These are phyloP conservation scores for Nibea albiflora DNA, from an alignment of 2,113 vertebrate species.

Conservation along the genomic window DNA sequence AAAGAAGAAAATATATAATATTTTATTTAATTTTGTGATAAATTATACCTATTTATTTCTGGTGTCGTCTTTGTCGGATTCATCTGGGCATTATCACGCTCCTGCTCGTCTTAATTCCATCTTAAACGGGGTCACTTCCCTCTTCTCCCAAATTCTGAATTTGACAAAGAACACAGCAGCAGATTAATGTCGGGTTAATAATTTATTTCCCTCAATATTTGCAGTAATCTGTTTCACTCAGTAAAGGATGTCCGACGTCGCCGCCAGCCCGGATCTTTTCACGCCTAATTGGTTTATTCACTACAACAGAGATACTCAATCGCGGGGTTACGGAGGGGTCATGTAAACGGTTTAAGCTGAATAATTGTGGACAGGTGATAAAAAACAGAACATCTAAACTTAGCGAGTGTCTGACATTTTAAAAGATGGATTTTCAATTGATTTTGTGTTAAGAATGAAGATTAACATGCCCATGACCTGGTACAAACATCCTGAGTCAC, in stretches of 20 bases:
- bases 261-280: constrained; percentile 30
- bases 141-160: background rate
- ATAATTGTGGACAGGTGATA: background rate
- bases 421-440: background rate
- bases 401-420: background rate
- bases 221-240: constrained; percentile 15
- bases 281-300: constrained; percentile 35
- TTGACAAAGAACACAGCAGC: background rate
- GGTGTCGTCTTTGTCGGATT: background rate
- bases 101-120: background rate
- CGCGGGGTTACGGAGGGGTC: background rate
- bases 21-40: background rate
- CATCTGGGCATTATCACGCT: background rate
- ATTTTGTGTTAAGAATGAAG: background rate
- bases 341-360: constrained; percentile 36
- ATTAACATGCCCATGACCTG: background rate
- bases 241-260: background rate
- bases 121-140: background rate
- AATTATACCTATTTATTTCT: background rate
- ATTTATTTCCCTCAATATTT: background rate
- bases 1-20: background rate
- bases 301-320: constrained; percentile 6
- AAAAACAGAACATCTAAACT: background rate
- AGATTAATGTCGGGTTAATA: constrained; percentile 1
- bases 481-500: background rate